Evolutionary conservation across 2,888 invertebrate genomes (phyloP), one percentile per base, ranked within the genome.

Genomic region (Lissocephala sabroskyi): DNA sequence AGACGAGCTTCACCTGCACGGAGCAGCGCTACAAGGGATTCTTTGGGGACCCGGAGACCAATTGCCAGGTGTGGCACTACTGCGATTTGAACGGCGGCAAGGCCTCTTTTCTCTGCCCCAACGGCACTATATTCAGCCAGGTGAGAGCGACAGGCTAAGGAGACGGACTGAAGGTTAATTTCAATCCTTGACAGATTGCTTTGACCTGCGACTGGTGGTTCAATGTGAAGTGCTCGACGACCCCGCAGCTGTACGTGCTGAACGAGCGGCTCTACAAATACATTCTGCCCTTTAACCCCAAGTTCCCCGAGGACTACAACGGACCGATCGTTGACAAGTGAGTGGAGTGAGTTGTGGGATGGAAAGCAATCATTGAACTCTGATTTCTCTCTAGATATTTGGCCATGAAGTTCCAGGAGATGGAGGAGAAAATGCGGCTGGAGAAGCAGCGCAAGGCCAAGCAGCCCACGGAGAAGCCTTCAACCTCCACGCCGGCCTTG

Each of bases 151-250:
- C 26, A 18, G 19, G n/a, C 0, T 6, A 28, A 26, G 13, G 3
- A 29, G 0, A 1, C 37, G 9, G 3, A 28, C 3, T 11, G 11
- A 19, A 11, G 39, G 30, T 5, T 16, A 37, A 37, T n/a, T n/a
- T n/a, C n/a, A n/a, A n/a, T n/a, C n/a, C 19, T 42, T 13, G 10
- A 19, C 1, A 84, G 84, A 93, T 94, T 10, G 93, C 91, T 0
- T 85, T 95, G 35, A 95, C 95, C 0, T 95, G 95, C 78, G 95
- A 95, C 82, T 95, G 95, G 95, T 95, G 95, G 95, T 95, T 93
- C 85, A 95, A 95, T 81, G 95, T 95, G 0, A 91, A 92, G 71
- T 95, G 95, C 81, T 89, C 92, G 18, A 89, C 92, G 10, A 94
- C 95, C 0, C 86, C 93, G 0, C 95, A 95, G 81, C 87, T 94